Base-by-base conservation (phyloP, 1,140 invertebrate species). In the Hermetia illucens region DNA sequence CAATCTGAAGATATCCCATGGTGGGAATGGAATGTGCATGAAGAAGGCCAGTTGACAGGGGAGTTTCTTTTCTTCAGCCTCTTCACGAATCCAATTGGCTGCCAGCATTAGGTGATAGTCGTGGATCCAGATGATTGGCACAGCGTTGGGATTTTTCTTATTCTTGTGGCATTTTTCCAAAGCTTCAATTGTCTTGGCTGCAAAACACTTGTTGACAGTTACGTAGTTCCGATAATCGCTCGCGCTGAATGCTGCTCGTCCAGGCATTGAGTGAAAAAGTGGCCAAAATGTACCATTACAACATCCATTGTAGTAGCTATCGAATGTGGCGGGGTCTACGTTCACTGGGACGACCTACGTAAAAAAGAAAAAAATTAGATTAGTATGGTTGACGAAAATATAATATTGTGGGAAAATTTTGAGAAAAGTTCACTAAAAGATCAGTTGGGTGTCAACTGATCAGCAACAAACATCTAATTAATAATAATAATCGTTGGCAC, bases 241-340 rank as follows among this genome's bases (percentile, higher is more conserved):
- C 0, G 70, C 74, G 33, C 74, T 76, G 52, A 87, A 87, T 17
- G 75, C 74, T 5, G 82, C 81, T 19, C 76, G 59, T 41, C 71
- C 85, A 0, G 85, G 84, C 85, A 90, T 89, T 2, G 84, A 89
- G 52, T 91, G 87, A 51, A 90, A 90, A 3, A 91, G 62, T 0
- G 87, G 87, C 87, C 87, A 92, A 51, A 91, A 87, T 1, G 83
- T 88, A 4, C 79, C 85, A 54, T 92, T 92, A 54, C 86, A 91
- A 54, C 84, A 89, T 1, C 86, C 86, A 65, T 91, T 90, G 64
- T 92, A 92, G 55, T 88, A 92, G 18, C 75, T 76, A 49, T 88
- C 77, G 48, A 89, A 89, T 38, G 79, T 62, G 34, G 68, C 68
- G 3, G 76, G 69, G 21, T 85, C 75, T 1, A 85, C 70, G 48